Conservation (phyloP, 2,888 invertebrate genomes). For the Xanthorhoe designata region DNA sequence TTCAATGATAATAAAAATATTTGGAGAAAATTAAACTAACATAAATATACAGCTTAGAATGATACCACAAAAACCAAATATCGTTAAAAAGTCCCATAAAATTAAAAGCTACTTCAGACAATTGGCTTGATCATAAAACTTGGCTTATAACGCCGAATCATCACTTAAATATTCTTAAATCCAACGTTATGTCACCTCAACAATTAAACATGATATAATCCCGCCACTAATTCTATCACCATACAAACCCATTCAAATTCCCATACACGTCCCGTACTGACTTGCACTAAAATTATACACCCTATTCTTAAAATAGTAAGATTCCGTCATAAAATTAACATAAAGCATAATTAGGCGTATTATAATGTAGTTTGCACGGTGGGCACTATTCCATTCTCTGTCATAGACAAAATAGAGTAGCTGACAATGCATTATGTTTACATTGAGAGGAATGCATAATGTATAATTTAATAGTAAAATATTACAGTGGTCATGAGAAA, state of each 20-base stretch:
- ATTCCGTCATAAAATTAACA: constrained; percentile 76
- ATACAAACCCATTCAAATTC: constrained; percentile 70
- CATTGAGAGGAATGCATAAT: constrained; percentile 83
- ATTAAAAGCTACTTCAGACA: constrained; percentile 28
- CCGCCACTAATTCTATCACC: constrained; percentile 65
- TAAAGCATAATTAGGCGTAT: constrained; percentile 80
- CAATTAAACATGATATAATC: constrained; percentile 53
- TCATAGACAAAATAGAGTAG: constrained; percentile 63
- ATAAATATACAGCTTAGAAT: constrained; percentile 3
- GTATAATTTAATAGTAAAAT: constrained; percentile 81
- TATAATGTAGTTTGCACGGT: constrained; percentile 77
- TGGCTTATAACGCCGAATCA: constrained; percentile 42
- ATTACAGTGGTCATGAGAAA: constrained; percentile 79
- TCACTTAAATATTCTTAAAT: constrained; percentile 44
- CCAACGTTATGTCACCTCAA: constrained; percentile 55
- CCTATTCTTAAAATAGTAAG: constrained; percentile 62
- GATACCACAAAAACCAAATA: constrained; percentile 4
- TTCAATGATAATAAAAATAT: constrained; percentile 3
- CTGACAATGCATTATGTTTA: constrained; percentile 76
- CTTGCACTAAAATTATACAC: constrained; percentile 70
- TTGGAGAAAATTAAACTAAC: constrained; percentile 5
- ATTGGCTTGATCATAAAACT: constrained; percentile 43
- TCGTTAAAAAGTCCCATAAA: constrained; percentile 20
- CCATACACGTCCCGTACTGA: constrained; percentile 59
- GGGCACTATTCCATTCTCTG: constrained; percentile 64